phyloP scores from a whole-genome alignment of 2,113 vertebrate genomes.

The Baryphthengus martii region DNA sequence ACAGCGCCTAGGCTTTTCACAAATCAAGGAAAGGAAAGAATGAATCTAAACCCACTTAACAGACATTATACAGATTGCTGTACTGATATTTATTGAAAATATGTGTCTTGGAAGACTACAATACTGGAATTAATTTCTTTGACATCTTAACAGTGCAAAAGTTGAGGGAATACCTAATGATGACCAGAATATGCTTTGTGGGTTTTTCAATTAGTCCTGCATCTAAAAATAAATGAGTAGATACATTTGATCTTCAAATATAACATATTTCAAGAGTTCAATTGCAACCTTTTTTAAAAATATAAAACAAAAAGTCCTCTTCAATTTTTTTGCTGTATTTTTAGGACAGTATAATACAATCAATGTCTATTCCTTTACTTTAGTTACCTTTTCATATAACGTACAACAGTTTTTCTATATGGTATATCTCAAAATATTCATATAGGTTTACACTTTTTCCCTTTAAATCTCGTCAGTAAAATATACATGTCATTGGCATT shows the following conservation, averaged over 20 bases:
- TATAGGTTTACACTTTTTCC: not conserved
- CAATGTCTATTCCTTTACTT: not conserved
- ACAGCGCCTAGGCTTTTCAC: slow-evolving; percentile 20
- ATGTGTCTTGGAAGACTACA: not conserved
- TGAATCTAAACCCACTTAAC: not conserved
- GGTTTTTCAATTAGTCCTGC: not conserved
- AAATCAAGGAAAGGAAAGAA: not conserved
- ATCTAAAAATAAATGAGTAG: not conserved
- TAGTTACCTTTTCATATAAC: not conserved
- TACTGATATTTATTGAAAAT: not conserved
- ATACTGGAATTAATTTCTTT: not conserved
- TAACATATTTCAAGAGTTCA: not conserved
- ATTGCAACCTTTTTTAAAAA: not conserved
- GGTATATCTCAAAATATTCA: not conserved
- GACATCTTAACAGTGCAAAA: not conserved
- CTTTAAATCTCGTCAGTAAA: not conserved
- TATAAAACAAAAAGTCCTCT: not conserved
- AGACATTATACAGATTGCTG: not conserved
- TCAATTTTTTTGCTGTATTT: not conserved
- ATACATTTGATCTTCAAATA: not conserved
- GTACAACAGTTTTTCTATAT: not conserved
- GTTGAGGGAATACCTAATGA: not conserved
- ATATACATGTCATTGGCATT: not conserved
- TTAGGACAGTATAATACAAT: not conserved
- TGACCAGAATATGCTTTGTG: not conserved